phyloP scores from a whole-genome alignment of 2,113 vertebrate species.

The cat (Felis catus) region DNA sequence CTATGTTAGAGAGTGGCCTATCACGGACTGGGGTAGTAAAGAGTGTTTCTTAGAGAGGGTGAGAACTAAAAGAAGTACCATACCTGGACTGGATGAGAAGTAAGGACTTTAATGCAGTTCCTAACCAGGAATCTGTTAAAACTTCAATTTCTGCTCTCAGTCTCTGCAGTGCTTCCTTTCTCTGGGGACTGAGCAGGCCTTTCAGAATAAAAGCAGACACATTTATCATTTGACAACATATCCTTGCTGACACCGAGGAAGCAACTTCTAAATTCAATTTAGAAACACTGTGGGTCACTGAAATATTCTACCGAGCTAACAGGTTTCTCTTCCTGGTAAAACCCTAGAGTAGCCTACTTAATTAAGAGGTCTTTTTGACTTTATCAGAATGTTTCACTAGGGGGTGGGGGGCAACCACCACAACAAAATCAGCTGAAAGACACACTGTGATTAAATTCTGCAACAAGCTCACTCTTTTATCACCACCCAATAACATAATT shows the following conservation, averaged over 20 bases:
- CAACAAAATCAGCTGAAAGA: not conserved
- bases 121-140: constrained; percentile 97
- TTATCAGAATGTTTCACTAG: not conserved
- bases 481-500: not conserved
- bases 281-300: not conserved
- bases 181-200: constrained; percentile 95
- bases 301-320: not conserved
- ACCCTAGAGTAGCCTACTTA: not conserved
- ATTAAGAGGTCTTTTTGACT: not conserved
- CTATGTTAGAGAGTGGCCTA: not conserved
- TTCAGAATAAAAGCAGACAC: constrained; percentile 59
- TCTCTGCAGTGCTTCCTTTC: constrained; percentile 92
- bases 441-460: not conserved
- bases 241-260: not conserved
- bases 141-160: constrained; percentile 95
- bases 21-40: not conserved
- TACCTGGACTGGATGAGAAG: constrained; percentile 98
- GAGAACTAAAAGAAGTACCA: not conserved
- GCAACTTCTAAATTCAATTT: constrained; percentile 26
- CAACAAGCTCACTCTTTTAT: not conserved
- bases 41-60: not conserved
- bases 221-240: constrained; percentile 20
- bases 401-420: not conserved
- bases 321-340: not conserved
- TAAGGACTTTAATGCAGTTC: constrained; percentile 96